phyloP scores from a whole-genome alignment of 2,113 vertebrate species.

The Crotalus horridus region DNA sequence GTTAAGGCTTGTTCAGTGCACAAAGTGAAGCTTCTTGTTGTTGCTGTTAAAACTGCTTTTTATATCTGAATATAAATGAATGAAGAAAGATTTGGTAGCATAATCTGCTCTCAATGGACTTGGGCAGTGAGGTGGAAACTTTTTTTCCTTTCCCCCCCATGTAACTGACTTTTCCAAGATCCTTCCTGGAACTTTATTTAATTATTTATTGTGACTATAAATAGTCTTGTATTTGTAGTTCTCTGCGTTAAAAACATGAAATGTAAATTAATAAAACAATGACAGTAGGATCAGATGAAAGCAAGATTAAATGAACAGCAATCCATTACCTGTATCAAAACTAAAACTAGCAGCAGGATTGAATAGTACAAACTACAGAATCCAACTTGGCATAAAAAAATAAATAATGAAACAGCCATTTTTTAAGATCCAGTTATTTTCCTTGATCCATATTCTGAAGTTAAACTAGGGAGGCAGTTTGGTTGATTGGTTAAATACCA shows the following conservation, averaged over 20 bases:
- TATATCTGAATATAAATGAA: background rate
- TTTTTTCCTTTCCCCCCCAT: background rate
- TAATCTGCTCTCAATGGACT: background rate
- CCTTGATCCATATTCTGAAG: background rate
- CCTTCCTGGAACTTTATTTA: background rate
- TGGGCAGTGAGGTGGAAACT: background rate
- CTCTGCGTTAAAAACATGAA: background rate
- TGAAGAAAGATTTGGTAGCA: background rate
- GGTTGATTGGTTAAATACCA: background rate
- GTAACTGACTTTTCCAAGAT: background rate
- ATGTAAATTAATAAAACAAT: background rate
- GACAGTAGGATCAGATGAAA: background rate
- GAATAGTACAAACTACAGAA: background rate
- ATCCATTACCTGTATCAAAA: background rate
- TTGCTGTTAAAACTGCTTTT: background rate
- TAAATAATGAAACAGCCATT: background rate
- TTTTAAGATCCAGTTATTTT: background rate
- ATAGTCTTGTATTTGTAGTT: too few species aligned
- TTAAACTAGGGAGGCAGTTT: background rate
- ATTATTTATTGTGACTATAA: background rate
- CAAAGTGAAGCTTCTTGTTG: background rate
- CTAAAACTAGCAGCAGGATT: background rate
- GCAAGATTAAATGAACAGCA: background rate
- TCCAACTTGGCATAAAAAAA: background rate
- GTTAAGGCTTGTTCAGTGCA: background rate